Base-by-base conservation (phyloP, 2,888 invertebrate species). In the Parnassius smintheus region DNA sequence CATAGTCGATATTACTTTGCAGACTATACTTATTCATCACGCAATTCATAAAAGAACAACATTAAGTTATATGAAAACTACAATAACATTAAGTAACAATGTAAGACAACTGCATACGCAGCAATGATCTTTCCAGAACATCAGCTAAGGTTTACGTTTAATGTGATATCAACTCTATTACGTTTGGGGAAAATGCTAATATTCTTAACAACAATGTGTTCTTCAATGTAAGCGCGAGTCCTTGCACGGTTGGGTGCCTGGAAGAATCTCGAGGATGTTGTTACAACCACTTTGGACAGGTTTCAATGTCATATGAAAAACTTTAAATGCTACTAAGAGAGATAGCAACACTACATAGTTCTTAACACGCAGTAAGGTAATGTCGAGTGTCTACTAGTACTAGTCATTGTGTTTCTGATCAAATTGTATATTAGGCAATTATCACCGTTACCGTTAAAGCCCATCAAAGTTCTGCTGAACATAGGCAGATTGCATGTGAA, bases 161-260 rank as follows among this genome's bases (percentile, higher is more conserved):
- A 52, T 50, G 50, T 44, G 41, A 64, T 56, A 13, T 56, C 18
- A 48, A 60, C 56, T 45, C 42, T 64, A 56, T 56, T 60, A n/a
- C 44, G 9, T 3, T 35, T 11, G 51, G 9, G 51, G 53, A 61
- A 56, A 11, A 62, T 46, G 60, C 13, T 18, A 9, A 54, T 73
- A 77, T 66, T 70, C 66, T 73, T 86, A 86, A 52, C 18, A 41
- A 44, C 41, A 56, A 50, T 55, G n/a, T 44, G 49, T 45, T 45
- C 42, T 25, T 13, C 18, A 48, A 86, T 84, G 85, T 83, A 80
- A 83, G 69, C 70, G 66, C 45, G 73, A 83, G 91, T 83, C 91
- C 91, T 91, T 91, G 89, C 80, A 87, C 86, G 88, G 85, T 82
- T 77, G 75, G 88, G 75, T 87, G 88, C 82, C 70, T 73, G 77